Evolutionary conservation across 2,888 invertebrate genomes (phyloP).

Genomic region (Heliconius sara): DNA sequence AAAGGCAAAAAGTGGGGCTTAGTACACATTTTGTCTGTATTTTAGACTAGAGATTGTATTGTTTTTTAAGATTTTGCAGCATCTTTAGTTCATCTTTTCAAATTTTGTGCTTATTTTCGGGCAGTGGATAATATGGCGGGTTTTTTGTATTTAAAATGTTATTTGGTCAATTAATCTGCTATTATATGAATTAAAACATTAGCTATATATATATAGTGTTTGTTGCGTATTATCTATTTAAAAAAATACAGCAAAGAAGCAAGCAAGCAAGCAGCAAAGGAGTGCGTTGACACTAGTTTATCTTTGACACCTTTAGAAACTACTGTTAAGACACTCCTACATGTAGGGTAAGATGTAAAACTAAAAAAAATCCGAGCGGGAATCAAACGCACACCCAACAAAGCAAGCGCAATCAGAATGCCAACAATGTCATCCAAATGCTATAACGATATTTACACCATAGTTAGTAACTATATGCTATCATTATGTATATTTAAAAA

Average conservation of each 20-base stretch:
- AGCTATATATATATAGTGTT: too few relatives aligned
- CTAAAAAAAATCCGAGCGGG: too few relatives aligned
- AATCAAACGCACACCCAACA: too few relatives aligned
- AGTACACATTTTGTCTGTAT: slow-evolving; percentile 19
- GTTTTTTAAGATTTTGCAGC: slow-evolving; percentile 3
- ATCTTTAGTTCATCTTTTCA: slow-evolving; percentile 5
- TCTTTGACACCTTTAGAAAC: too few relatives aligned
- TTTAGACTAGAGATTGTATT: slow-evolving; percentile 26
- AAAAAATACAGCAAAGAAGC: too few relatives aligned
- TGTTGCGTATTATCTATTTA: too few relatives aligned
- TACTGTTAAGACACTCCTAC: too few relatives aligned
- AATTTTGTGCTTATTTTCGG: neutral
- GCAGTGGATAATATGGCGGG: neutral
- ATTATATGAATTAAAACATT: too few relatives aligned
- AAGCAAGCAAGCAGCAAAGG: too few relatives aligned
- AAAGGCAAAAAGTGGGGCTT: slow-evolving; percentile 20
- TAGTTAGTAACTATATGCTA: neutral
- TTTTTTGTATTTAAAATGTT: neutral
- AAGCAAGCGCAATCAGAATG: neutral
- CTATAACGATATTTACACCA: neutral
- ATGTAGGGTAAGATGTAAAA: too few relatives aligned
- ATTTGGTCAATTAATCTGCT: neutral
- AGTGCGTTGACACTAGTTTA: too few relatives aligned
- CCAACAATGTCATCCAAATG: neutral
- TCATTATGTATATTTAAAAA: neutral